Base-by-base conservation (phyloP, 1,140 invertebrate genomes). In the Solenopsis fugax region DNA sequence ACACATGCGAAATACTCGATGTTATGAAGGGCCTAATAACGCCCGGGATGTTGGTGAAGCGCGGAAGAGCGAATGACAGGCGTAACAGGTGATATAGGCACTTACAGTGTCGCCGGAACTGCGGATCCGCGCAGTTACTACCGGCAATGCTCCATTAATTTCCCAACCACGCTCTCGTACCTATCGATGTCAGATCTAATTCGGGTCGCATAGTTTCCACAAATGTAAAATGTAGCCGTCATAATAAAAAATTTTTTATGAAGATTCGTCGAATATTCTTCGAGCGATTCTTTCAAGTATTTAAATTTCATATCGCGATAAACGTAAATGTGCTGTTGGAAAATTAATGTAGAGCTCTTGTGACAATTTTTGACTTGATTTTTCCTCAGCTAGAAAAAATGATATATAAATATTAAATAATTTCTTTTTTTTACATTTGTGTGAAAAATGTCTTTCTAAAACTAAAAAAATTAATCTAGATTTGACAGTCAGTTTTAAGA, bases 61-160 rank as follows among this genome's bases (percentile, higher is more conserved):
- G 56, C 58, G 75, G 86, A 90, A 62, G 69, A 69, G 37, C 76
- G 64, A 69, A 65, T 76, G 89, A 90, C 89, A 78, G 67, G 77
- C 67, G 87, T 90, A 90, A 88, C 82, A 88, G 90, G 87, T 91
- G 87, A 88, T 84, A 91, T 65, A 72, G 86, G 76, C 76, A 48
- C 52, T 34, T 69, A 78, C 72, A 86, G 82, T 84, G 65, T 76
- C 78, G 73, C 81, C 41, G 81, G 88, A 87, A 88, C 58, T 64
- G 67, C 86, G 54, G 54, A 75, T 73, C 45, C 45, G 10, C 65
- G 45, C 5, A n/a, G 58, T 21, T 76, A 48, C 78, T 80, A 60
- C 5, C 56, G 50, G 7, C 16, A 18, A 16, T 52, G 12, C 12
- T 34, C 18, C 41, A 48, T 84, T 84, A 75, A 75, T 62, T 50